A percentile compares a stretch with the other conserved stretches of the same genome.
These are phyloP conservation scores for Sarcophaga bullata DNA, from an alignment of 1,140 invertebrate genomes.

Conservation along the genomic window DNA sequence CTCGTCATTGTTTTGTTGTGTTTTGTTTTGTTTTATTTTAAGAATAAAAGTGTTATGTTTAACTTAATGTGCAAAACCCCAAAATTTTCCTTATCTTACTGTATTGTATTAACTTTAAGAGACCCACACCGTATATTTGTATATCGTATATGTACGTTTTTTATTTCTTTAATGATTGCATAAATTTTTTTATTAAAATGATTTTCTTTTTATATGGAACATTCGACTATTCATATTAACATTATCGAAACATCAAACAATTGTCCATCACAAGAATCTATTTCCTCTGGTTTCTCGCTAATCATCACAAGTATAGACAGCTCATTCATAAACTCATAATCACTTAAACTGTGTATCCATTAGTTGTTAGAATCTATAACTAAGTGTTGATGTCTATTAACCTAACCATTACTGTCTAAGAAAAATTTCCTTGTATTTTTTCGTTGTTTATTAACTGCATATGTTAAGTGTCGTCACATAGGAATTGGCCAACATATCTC, in stretches of 20 bases:
- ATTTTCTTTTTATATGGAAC: background rate
- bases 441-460: background rate
- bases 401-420: background rate
- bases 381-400: background rate
- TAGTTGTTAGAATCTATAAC: constrained; percentile 10
- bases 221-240: constrained; percentile 6
- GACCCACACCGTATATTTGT: background rate
- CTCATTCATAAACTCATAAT: constrained; percentile 6
- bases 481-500: constrained; percentile 21
- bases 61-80: constrained; percentile 6
- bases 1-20: background rate
- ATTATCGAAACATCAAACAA: constrained; percentile 15
- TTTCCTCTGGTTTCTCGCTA: background rate
- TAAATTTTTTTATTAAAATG: background rate
- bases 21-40: background rate
- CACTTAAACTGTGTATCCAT: background rate
- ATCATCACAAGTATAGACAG: background rate
- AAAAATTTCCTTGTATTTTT: background rate
- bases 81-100: background rate
- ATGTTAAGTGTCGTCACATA: background rate
- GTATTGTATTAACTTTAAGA: constrained; percentile 13
- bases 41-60: background rate
- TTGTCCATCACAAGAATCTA: background rate
- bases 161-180: background rate
- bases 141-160: background rate